Conservation (phyloP, 2,113 vertebrate species). For the Melanerpes formicivorus region DNA sequence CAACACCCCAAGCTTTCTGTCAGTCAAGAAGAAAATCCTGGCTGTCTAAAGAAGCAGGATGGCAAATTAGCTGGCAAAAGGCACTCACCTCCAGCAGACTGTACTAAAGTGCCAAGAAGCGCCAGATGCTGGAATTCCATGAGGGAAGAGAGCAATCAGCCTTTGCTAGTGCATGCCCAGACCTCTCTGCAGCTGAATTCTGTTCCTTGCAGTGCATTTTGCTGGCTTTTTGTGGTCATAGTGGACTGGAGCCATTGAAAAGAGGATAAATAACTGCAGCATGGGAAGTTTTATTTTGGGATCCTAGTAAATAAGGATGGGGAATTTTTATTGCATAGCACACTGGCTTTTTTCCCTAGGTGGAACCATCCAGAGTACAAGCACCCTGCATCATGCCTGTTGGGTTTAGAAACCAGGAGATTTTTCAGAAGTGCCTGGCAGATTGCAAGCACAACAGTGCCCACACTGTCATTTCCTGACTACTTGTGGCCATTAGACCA, state of each 20-base stretch:
- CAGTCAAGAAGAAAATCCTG: not conserved
- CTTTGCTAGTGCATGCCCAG: not conserved
- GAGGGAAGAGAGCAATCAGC: not conserved
- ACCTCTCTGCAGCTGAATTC: not conserved
- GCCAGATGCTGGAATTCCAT: not conserved
- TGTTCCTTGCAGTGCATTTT: not conserved
- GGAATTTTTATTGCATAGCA: constrained; percentile 35
- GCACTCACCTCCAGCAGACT: not conserved
- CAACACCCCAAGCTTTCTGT: constrained; percentile 14
- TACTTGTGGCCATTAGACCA: not conserved
- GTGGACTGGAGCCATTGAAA: constrained; percentile 28
- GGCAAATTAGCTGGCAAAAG: constrained; percentile 5
- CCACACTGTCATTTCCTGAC: not conserved
- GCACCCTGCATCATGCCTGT: not conserved
- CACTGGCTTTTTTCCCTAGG: constrained; percentile 1
- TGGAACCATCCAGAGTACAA: constrained; percentile 6
- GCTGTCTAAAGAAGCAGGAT: not conserved
- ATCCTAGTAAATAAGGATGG: not conserved
- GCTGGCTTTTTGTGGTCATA: not conserved
- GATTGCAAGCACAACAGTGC: not conserved
- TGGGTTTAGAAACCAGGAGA: not conserved
- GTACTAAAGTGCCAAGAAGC: not conserved
- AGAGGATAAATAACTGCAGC: not conserved
- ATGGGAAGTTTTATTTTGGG: constrained; percentile 9
- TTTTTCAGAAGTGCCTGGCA: constrained; percentile 43